Base-by-base conservation (phyloP, 2,113 vertebrate genomes). In the Callocephalon fimbriatum region DNA sequence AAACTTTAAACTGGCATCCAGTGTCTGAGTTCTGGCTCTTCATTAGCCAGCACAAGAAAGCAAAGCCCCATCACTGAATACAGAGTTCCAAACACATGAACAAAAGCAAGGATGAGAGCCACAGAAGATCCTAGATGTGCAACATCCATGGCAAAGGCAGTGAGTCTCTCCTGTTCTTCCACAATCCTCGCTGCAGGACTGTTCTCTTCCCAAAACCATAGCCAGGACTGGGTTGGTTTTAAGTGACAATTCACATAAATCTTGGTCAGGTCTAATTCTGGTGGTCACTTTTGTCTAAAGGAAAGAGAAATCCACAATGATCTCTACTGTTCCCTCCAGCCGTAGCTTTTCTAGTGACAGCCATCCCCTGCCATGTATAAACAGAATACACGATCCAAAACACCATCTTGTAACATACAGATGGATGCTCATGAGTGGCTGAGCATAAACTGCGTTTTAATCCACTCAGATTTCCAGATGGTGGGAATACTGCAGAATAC, bases 71-170 rank as follows among this genome's bases (percentile, higher is more conserved):
- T 31, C 29, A 6, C 15, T 77, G 40, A 18, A 37, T 5, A 31
- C 40, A 37, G 35, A 15, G 10, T 48, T 62, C 47, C 9, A 1
- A 76, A 21, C 35, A 22, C 0, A 0, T 42, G 40, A 29, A 58
- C 31, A 50, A 44, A 42, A 25, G 15, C 44, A 45, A 78, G 44
- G 58, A 35, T 65, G 37, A 50, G 58, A 85, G 50, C 32, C 15
- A 21, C 19, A 45, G 32, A 25, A 59, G 38, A 38, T 38, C 59
- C 32, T 17, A 18, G 27, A 31, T 7, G 4, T 25, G 8, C 14
- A 32, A 37, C 1, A 1, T 29, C 42, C 16, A 5, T 25, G 44
- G 50, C 58, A 58, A 16, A 51, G 72, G 22, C 42, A 85, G 15
- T 4, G 17, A 44, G 23, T n/a, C 20, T 44, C 37, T 78, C 58